A percentile compares a stretch with the other conserved stretches of the same genome.
Evolutionary conservation across 2,113 vertebrate species (phyloP).

Genomic region (Oreocharis arfaki): DNA sequence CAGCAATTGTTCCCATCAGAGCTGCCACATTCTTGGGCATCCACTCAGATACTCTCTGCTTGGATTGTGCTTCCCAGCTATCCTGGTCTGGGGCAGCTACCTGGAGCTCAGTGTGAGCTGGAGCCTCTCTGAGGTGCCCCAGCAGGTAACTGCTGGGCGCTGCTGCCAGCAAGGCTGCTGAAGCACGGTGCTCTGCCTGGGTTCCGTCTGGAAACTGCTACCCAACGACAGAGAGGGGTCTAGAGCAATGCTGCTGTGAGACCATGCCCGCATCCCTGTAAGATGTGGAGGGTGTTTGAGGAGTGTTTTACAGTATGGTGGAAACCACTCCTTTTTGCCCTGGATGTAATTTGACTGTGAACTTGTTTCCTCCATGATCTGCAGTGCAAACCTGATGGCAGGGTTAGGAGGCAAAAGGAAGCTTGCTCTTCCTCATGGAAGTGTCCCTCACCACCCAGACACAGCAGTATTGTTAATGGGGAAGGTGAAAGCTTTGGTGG

Average conservation of each 20-base stretch:
- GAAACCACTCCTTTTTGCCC: background rate
- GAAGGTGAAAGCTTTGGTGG: background rate
- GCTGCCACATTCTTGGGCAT: background rate
- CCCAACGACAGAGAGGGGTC: accelerated
- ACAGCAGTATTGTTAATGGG: background rate
- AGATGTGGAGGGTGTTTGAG: background rate
- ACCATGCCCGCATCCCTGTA: background rate
- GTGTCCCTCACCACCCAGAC: background rate
- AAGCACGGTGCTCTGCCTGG: background rate
- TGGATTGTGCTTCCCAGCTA: background rate
- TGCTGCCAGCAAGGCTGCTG: background rate
- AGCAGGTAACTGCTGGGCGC: background rate
- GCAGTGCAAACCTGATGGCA: background rate
- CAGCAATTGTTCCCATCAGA: background rate
- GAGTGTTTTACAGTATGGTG: background rate
- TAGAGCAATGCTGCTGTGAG: background rate
- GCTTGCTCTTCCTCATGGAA: background rate
- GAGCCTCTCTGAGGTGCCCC: background rate
- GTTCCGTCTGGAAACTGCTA: background rate
- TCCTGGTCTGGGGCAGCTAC: background rate
- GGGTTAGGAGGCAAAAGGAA: background rate
- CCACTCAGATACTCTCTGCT: background rate
- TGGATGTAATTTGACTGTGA: background rate
- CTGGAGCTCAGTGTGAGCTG: background rate
- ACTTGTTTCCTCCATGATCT: background rate